phyloP scores from a whole-genome alignment of 2,113 vertebrate genomes.

The Raphicerus campestris region DNA sequence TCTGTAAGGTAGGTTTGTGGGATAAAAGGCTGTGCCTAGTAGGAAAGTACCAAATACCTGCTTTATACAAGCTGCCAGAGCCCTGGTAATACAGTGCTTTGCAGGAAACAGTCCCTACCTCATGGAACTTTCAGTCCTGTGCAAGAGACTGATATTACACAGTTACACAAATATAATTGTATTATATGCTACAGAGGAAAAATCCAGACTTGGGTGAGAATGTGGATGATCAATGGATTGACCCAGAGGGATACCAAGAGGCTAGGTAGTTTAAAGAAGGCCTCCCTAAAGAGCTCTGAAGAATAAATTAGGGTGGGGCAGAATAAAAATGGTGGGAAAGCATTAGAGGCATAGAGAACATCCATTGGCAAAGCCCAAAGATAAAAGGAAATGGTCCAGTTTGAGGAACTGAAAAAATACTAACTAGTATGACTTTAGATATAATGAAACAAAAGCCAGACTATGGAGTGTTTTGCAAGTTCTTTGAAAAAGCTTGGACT shows the following conservation, averaged over 20 bases:
- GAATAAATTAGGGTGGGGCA: not conserved
- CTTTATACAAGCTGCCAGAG: not conserved
- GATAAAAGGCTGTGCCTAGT: not conserved
- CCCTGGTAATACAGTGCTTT: not conserved
- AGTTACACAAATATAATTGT: not conserved
- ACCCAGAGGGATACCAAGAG: not conserved
- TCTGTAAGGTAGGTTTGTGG: not conserved
- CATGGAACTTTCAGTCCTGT: not conserved
- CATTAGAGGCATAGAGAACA: not conserved
- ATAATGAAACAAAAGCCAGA: not conserved
- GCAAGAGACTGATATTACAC: not conserved
- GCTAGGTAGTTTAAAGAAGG: too few species aligned
- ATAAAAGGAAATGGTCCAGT: not conserved
- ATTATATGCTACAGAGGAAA: conserved; percentile 9
- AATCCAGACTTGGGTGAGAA: not conserved
- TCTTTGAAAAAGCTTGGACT: not conserved
- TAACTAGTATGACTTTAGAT: not conserved
- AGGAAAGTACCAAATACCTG: not conserved
- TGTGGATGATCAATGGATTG: not conserved
- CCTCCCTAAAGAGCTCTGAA: not conserved
- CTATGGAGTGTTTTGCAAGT: not conserved
- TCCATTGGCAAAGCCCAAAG: not conserved
- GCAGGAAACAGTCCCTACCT: not conserved
- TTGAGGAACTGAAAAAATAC: not conserved
- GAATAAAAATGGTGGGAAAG: not conserved